Evolutionary conservation across 2,113 vertebrate genomes (phyloP).

Genomic region (Sebastes fasciatus): DNA sequence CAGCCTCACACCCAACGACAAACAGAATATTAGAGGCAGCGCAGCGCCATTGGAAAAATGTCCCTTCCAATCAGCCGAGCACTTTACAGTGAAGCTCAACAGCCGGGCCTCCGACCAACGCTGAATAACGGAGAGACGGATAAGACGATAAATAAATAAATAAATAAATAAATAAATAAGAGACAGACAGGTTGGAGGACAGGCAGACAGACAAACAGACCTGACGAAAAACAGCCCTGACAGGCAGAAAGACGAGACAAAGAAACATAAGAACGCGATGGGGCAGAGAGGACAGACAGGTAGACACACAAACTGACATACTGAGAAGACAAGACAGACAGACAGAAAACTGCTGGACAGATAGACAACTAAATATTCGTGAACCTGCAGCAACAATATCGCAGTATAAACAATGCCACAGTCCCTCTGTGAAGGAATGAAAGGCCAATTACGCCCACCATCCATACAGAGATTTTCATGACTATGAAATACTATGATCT

Average conservation of each 20-base stretch:
- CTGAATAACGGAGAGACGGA: conserved; percentile 58
- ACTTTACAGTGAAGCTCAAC: conserved; percentile 77
- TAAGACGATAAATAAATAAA: conserved; percentile 46
- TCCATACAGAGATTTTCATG: not conserved
- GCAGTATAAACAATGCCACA: not conserved
- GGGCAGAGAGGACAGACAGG: conserved; percentile 24
- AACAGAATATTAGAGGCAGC: conserved; percentile 82
- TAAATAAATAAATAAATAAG: conserved; percentile 42
- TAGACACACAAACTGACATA: conserved; percentile 4
- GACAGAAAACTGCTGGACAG: not conserved
- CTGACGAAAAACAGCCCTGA: conserved; percentile 34
- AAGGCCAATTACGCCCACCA: not conserved
- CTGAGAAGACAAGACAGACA: not conserved
- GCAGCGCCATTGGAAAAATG: conserved; percentile 79
- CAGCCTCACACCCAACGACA: conserved; percentile 78
- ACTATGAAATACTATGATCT: not conserved
- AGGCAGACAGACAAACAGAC: conserved; percentile 40
- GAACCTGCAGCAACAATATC: not conserved
- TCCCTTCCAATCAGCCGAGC: conserved; percentile 80
- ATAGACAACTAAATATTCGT: not conserved
- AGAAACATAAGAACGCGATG: conserved; percentile 45
- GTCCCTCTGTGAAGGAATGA: not conserved
- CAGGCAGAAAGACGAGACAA: conserved; percentile 43
- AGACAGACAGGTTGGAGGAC: conserved; percentile 39
- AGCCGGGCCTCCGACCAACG: conserved; percentile 44